phyloP scores from a whole-genome alignment of 2,797 vertebrate species.

The Taenioides sp. region DNA sequence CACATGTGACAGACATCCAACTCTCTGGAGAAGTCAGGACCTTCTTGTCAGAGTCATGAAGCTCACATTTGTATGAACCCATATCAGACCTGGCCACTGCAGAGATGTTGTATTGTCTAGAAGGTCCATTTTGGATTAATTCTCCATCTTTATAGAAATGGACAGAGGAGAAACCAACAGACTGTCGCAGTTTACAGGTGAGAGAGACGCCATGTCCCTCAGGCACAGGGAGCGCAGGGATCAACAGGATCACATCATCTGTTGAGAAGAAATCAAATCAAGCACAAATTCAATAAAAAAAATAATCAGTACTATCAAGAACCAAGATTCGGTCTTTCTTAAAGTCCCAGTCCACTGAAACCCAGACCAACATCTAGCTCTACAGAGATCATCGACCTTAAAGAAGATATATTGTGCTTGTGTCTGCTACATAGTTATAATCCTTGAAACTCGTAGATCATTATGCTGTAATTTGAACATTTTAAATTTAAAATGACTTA shows the following conservation, averaged over 20 bases:
- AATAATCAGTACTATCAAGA: not conserved
- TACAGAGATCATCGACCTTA: too few species aligned
- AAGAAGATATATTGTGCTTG: too few species aligned
- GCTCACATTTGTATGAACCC: not conserved
- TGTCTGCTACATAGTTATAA: too few species aligned
- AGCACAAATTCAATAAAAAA: not conserved
- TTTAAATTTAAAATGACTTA: too few species aligned
- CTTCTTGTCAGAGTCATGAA: not conserved
- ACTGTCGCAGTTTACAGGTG: not conserved
- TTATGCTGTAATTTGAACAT: too few species aligned
- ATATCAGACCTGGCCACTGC: not conserved
- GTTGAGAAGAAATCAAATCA: not conserved
- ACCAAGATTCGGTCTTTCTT: too few species aligned
- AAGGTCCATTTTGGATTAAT: not conserved
- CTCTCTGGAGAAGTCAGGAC: not conserved
- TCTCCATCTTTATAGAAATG: not conserved
- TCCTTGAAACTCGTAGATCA: too few species aligned
- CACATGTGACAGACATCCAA: not conserved
- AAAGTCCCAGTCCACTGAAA: not conserved
- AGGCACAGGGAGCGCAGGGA: not conserved
- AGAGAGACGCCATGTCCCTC: not conserved
- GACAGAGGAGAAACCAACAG: not conserved
- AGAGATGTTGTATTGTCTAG: not conserved
- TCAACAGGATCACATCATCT: not conserved
- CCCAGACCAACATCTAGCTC: too few species aligned